Base-by-base conservation (phyloP, 2,888 invertebrate genomes). In the Stratiomys singularior region DNA sequence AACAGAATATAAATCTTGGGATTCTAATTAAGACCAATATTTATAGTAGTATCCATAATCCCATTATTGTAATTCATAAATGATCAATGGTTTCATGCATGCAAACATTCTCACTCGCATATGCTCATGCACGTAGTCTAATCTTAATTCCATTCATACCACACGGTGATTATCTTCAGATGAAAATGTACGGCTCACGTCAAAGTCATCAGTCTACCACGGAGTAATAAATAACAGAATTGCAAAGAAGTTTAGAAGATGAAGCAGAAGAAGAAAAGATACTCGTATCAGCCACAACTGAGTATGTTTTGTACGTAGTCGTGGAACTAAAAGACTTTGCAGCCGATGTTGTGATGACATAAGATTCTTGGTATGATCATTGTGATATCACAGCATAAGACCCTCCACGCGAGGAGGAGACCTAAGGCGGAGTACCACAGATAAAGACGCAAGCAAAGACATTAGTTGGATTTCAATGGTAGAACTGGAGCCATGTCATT, bases 61-160 rank as follows among this genome's bases (percentile, higher is more conserved):
- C 37, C 37, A 37, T 37, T 37, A 37, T 37, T 37, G 37, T 37
- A 5, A 37, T 37, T 37, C 37, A 37, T 37, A 37, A 37, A 5
- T 37, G 37, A 37, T 37, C 37, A 37, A 37, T 37, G 5, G 9
- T 5, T 37, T 37, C 37, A 37, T 37, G 9, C 37, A 37, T 37
- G 9, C 9, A 9, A 37, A 9, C 37, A 37, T 37, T 3, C 3
- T 3, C 37, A 37, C 37, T 37, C 37, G 37, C 37, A 37, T 9
- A 37, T 9, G 9, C 37, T 37, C 37, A 37, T 37, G 5, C 37
- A 37, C 37, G 37, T 37, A 37, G 37, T 37, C 21, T 37, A 69
- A 13, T 67, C 67, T 25, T 46, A 69, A 46, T 25, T 28, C 69
- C 69, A 69, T 46, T 69, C 69, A 46, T 46, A 15, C 21, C 46